These are phyloP conservation scores for Palloptera scutellata DNA, from an alignment of 2,888 invertebrate species.

Conservation along the genomic window DNA sequence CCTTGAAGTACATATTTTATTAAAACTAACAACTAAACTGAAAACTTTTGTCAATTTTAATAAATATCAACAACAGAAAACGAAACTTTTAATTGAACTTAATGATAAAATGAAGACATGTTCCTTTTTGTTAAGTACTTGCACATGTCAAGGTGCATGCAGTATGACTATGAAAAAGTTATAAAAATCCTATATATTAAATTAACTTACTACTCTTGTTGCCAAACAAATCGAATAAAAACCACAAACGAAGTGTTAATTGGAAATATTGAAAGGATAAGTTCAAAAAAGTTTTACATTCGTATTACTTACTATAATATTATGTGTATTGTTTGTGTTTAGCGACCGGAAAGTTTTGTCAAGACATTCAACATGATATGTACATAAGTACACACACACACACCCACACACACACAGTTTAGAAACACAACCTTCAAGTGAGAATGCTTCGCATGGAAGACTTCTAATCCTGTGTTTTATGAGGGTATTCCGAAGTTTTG, in stretches of 20 bases:
- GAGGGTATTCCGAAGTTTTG: no score
- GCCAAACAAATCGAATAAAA: neutral
- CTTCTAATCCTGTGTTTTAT: no score
- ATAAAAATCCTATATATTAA: no score
- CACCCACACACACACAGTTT: neutral
- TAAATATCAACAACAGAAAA: no score
- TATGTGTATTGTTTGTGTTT: neutral
- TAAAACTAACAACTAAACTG: no score
- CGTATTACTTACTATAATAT: neutral
- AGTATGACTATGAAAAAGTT: no score
- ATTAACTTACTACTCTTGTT: no score
- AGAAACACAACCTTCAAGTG: neutral
- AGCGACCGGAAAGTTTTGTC: constrained; percentile 13
- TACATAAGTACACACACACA: neutral
- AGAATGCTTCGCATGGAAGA: no score
- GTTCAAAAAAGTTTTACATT: constrained; percentile 19
- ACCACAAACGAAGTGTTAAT: constrained; percentile 22
- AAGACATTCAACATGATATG: constrained; percentile 8
- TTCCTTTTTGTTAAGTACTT: neutral
- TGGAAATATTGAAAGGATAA: constrained; percentile 23
- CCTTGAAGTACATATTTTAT: no score
- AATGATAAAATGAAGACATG: constrained; percentile 18
- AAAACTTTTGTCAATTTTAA: no score
- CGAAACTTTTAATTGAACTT: constrained; percentile 15
- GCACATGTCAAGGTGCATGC: no score